phyloP scores from a whole-genome alignment of 2,113 vertebrate species.

The Mastomys natalensis region DNA sequence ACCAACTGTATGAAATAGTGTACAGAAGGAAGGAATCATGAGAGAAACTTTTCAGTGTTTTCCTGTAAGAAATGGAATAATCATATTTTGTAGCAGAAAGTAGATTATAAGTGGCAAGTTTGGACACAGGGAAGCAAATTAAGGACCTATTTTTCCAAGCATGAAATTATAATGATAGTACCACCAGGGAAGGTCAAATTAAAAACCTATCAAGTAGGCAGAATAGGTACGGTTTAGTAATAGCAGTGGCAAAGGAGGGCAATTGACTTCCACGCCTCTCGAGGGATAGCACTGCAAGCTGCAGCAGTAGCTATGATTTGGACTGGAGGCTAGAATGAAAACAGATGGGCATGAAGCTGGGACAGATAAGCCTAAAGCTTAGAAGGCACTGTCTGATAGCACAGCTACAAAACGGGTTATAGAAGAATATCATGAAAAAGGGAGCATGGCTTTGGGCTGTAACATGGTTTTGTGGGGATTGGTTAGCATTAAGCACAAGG shows the following conservation, averaged over 20 bases:
- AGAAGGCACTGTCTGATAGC: not conserved
- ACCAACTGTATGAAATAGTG: not conserved
- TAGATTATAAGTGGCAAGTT: not conserved
- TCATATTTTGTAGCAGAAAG: constrained; percentile 19
- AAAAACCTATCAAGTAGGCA: not conserved
- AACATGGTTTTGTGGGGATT: not conserved
- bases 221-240: not conserved
- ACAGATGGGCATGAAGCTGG: not conserved
- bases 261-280: not conserved
- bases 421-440: not conserved
- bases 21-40: not conserved
- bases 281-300: not conserved
- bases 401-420: not conserved
- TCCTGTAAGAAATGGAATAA: not conserved
- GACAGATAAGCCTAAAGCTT: not conserved
- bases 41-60: not conserved
- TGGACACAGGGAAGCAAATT: not conserved
- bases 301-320: not conserved
- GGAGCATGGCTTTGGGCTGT: not conserved
- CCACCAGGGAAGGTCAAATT: not conserved
- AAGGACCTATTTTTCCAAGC: constrained; percentile 13
- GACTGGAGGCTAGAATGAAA: not conserved
- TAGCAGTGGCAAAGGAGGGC: not conserved
- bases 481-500: not conserved
- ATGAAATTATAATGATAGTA: constrained; percentile 7